These are phyloP conservation scores for Semaprochilodus insignis DNA, from an alignment of 2,797 vertebrate species.

Conservation along the genomic window DNA sequence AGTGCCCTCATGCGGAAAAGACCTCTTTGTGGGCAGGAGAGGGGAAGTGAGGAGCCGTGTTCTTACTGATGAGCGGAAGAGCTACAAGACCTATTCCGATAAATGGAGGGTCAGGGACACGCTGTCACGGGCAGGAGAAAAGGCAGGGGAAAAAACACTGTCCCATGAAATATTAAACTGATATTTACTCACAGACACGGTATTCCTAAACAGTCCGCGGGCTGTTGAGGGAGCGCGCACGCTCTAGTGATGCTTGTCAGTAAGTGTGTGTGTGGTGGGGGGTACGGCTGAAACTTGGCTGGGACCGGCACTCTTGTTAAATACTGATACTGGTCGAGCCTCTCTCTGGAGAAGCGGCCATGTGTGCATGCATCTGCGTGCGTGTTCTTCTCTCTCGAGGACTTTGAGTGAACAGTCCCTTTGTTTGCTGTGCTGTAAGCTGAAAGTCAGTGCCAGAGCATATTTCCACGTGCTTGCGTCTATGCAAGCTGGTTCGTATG, in stretches of 20 bases:
- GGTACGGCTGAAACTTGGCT: conserved; percentile 16
- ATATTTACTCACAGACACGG: conserved; percentile 75
- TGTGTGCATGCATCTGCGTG: background rate
- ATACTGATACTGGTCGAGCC: conserved; percentile 56
- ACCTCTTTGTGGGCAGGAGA: conserved; percentile 73
- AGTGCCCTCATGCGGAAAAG: conserved; percentile 79
- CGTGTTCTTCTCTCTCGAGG: background rate
- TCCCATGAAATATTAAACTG: conserved; percentile 81
- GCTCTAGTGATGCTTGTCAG: conserved; percentile 68
- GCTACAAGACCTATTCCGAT: conserved; percentile 77
- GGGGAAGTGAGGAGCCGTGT: conserved; percentile 67
- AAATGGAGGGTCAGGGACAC: conserved; percentile 71
- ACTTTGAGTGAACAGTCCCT: background rate
- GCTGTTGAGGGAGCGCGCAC: conserved; percentile 54
- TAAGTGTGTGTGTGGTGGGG: background rate
- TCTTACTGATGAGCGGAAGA: conserved; percentile 77
- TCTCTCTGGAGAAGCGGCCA: background rate
- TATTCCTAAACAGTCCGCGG: conserved; percentile 46
- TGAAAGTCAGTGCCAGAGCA: background rate
- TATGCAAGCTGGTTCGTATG: background rate
- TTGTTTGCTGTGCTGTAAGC: background rate
- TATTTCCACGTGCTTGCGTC: background rate
- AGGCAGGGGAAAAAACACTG: conserved; percentile 67
- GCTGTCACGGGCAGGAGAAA: conserved; percentile 66
- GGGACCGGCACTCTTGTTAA: conserved; percentile 50